Evolutionary conservation across 53 echinoderm and acorn worm species (phyloP).

Genomic region (Zoroaster sp.): DNA sequence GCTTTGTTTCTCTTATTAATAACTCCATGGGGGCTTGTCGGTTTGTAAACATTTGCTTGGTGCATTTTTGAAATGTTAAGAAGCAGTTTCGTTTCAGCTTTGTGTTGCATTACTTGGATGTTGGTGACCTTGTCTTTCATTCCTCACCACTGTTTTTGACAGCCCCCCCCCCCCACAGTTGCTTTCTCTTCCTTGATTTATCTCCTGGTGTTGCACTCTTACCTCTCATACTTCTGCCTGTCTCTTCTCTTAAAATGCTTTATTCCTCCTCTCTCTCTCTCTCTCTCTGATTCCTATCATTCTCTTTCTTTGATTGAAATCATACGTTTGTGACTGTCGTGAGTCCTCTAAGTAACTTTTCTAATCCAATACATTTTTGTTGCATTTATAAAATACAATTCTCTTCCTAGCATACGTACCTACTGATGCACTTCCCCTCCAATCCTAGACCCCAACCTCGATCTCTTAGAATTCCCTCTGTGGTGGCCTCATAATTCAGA

Average conservation of each 20-base stretch:
- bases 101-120: neutral
- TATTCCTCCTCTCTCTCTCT: neutral
- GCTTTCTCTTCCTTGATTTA: neutral
- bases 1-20: neutral
- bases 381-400: too few species aligned
- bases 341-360: too few species aligned
- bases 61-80: constrained; percentile 12
- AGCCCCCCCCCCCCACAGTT: too few species aligned
- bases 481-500: constrained; percentile 59
- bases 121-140: neutral
- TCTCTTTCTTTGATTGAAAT: neutral
- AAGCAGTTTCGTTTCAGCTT: neutral
- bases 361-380: too few species aligned
- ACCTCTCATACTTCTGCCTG: neutral
- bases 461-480: constrained; percentile 31
- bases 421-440: too few species aligned
- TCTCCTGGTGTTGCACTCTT: neutral
- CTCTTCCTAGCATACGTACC: too few species aligned
- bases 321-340: too few species aligned
- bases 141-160: neutral
- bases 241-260: neutral
- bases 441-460: neutral
- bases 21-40: neutral
- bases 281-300: neutral
- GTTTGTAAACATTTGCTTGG: constrained; percentile 22